phyloP scores from a whole-genome alignment of 2,113 vertebrate genomes.

The Pholis gunnellus region DNA sequence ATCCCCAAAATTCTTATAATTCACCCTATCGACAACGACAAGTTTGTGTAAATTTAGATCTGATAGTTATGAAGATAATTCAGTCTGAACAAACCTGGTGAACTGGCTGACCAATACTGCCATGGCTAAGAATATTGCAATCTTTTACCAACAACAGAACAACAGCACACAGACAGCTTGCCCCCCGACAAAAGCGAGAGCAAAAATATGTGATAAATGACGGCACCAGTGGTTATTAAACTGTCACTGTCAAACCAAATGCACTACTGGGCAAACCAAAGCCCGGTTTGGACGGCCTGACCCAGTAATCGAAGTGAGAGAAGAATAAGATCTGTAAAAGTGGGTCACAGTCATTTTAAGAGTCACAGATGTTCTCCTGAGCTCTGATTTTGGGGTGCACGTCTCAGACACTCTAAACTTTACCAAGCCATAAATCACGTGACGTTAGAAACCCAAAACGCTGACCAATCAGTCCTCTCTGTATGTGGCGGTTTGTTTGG shows the following conservation, averaged over 20 bases:
- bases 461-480: neutral
- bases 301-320: neutral
- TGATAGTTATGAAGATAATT: neutral
- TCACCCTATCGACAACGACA: neutral
- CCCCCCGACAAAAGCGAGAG: neutral
- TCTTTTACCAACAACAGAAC: neutral
- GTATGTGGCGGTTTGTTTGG: neutral
- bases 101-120: neutral
- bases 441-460: constrained; percentile 21
- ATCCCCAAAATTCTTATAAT: neutral
- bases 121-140: neutral
- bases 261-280: neutral
- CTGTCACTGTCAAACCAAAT: neutral
- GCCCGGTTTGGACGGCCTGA: neutral
- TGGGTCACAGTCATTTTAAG: constrained; percentile 43
- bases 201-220: neutral
- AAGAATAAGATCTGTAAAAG: constrained; percentile 32
- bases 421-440: constrained; percentile 21
- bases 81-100: too few relatives aligned
- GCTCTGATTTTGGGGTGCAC: constrained; percentile 29
- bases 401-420: constrained; percentile 16
- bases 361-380: constrained; percentile 44
- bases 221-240: neutral
- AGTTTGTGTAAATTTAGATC: neutral
- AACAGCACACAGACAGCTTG: neutral